These are phyloP conservation scores for Acanthopagrus latus DNA, from an alignment of 2,797 vertebrate genomes.

Conservation along the genomic window DNA sequence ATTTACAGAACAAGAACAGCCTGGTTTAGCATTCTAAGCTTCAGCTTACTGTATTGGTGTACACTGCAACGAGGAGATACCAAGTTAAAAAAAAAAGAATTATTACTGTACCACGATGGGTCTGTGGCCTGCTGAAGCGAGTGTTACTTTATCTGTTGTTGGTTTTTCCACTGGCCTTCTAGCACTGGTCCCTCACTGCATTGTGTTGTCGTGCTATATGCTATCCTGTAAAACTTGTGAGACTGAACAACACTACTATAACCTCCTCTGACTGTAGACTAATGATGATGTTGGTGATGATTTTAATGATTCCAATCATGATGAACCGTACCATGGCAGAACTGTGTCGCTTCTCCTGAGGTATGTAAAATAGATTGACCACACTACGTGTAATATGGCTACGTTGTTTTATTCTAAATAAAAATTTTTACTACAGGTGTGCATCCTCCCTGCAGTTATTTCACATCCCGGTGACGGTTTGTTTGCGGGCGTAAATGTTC, in stretches of 20 bases:
- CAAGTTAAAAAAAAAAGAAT: conserved; percentile 63
- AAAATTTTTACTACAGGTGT: conserved; percentile 87
- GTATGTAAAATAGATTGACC: conserved; percentile 88
- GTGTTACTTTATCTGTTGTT: conserved; percentile 76
- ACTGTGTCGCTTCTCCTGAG: conserved; percentile 88
- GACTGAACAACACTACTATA: conserved; percentile 91
- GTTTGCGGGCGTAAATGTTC: conserved; percentile 18
- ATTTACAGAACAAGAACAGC: conserved; percentile 64
- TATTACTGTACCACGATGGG: conserved; percentile 81
- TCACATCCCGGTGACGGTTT: background rate
- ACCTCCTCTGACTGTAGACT: conserved; percentile 84
- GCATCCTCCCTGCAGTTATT: background rate
- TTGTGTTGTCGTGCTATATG: conserved; percentile 87
- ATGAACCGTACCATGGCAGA: conserved; percentile 84
- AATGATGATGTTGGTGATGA: conserved; percentile 64
- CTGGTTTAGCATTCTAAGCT: conserved; percentile 72
- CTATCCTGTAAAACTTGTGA: conserved; percentile 91
- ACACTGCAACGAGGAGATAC: conserved; percentile 74
- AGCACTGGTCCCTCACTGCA: conserved; percentile 85
- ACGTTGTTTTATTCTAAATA: conserved; percentile 91
- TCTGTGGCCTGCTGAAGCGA: conserved; percentile 82
- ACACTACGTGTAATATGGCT: conserved; percentile 90
- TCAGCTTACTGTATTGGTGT: conserved; percentile 78
- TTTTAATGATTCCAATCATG: conserved; percentile 71
- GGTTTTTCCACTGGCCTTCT: conserved; percentile 79